These are phyloP conservation scores for Chrysoperla carnea DNA, from an alignment of 1,140 invertebrate species.

Conservation along the genomic window DNA sequence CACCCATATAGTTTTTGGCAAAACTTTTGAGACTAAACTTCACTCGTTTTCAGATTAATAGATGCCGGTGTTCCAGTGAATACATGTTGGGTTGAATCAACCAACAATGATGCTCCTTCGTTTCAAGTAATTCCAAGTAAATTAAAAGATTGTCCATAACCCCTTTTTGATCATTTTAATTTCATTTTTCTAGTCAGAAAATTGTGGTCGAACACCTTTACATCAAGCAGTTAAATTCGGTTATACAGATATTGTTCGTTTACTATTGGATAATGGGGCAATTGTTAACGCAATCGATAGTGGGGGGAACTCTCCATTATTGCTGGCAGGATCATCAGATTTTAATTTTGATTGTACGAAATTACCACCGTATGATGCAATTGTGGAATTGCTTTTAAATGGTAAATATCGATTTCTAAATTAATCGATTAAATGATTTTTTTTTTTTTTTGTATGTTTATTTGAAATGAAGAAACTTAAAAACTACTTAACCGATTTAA, in stretches of 20 bases:
- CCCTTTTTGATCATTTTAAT: neutral
- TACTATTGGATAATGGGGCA: conserved; percentile 11
- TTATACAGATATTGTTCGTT: conserved; percentile 9
- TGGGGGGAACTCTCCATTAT: conserved; percentile 12
- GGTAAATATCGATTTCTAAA: neutral
- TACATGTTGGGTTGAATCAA: too few species aligned
- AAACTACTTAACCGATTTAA: too few species aligned
- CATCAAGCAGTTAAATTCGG: conserved; percentile 16
- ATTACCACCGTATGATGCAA: conserved; percentile 1
- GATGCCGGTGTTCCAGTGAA: too few species aligned
- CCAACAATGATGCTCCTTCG: too few species aligned
- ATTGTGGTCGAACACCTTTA: conserved; percentile 14
- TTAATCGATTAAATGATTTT: too few species aligned
- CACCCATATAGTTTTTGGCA: too few species aligned
- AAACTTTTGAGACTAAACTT: too few species aligned
- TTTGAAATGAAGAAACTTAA: too few species aligned
- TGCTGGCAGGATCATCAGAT: conserved; percentile 9
- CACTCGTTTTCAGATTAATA: too few species aligned
- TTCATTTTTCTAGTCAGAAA: conserved; percentile 1
- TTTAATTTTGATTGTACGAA: neutral
- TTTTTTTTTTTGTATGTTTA: too few species aligned
- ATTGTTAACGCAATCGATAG: conserved; percentile 11
- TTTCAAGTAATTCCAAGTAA: too few species aligned
- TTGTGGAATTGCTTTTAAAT: conserved; percentile 3
- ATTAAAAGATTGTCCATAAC: too few species aligned